Base-by-base conservation (phyloP, 2,888 invertebrate genomes). In the Drosophila hamatofila region DNA sequence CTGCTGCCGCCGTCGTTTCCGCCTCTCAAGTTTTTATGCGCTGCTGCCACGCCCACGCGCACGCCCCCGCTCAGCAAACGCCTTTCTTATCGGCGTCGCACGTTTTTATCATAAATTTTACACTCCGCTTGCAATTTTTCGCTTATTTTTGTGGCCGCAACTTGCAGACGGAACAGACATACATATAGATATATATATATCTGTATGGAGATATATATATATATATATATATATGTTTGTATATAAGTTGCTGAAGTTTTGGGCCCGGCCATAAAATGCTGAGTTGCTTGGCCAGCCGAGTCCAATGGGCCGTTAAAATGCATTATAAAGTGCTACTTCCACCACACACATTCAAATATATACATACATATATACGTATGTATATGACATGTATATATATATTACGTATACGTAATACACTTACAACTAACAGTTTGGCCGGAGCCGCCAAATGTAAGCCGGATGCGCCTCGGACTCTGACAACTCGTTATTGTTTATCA, bases 41-140 rank as follows among this genome's bases (percentile, higher is more conserved):
- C 44, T 4, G 14, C 49, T 16, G 39, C 41, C 44, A 44, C 37
- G 61, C 25, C 62, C 61, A 35, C 16, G 51, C 21, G 21, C 35
- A 52, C 48, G 35, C 51, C 61, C 49, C 25, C 44, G 14, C 46
- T n/a, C 57, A 30, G 27, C 73, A 51, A 48, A 51, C 55, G 59
- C 44, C 62, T 60, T 58, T 73, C 83, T 84, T 84, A 84, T 83
- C 87, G 73, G 69, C 64, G 74, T 78, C 74, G 82, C 83, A 84
- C 83, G 83, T 87, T 84, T 87, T 82, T 82, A 84, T 87, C 87
- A 84, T 84, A 87, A 87, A 84, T 87, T 87, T 87, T 82, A 84
- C 83, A 83, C 84, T 78, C 75, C 37, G 77, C 78, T 74, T 80
- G 86, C 80, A 87, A 81, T 86, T 77, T 81, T 74, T 72, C 71